Base-by-base conservation (phyloP, 2,797 vertebrate genomes). In the Pyrocephalus nanus region DNA sequence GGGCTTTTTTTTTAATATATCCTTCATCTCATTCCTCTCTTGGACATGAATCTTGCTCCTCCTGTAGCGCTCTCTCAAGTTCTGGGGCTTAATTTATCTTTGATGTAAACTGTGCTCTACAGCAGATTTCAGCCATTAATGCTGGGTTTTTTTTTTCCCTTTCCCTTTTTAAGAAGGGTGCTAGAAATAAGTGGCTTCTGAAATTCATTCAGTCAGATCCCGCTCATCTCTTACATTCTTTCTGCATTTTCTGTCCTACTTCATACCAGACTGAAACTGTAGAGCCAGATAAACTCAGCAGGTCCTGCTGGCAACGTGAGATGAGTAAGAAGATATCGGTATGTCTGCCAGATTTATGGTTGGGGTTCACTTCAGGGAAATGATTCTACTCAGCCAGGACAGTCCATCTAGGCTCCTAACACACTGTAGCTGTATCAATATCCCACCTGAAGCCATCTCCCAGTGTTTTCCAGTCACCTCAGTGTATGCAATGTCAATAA, bases 281-380 rank as follows among this genome's bases (percentile, higher is more conserved):
- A 93, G 76, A 86, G 58, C 60, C 71, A 88, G 62, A 90, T 60
- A 88, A 95, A 70, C 29, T 79, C 60, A 64, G 50, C 1, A 86
- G 71, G 14, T 84, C 83, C 62, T 92, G n/a, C 66, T 83, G 65
- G 61, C 38, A 93, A 89, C 75, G 5, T 74, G 58, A 79, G 80
- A 87, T 85, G 84, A 91, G 85, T 90, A 93, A 96, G 76, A 91
- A 92, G 89, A 95, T 70, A 60, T 27, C 50, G 38, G 38, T 32
- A 64, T 38, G 32, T 67, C 76, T 90, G 32, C 22, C 75, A 87
- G 83, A 90, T 84, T 93, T 95, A 90, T 64, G 48, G 55, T 65
- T 2, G 3, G 77, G 57, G 80, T 87, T 96, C 67, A 75, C 69
- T 70, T 92, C 54, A 92, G 79, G 54, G 75, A 88, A 91, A 72